Conservation (phyloP, 2,888 invertebrate species). For the Acleris sparsana region DNA sequence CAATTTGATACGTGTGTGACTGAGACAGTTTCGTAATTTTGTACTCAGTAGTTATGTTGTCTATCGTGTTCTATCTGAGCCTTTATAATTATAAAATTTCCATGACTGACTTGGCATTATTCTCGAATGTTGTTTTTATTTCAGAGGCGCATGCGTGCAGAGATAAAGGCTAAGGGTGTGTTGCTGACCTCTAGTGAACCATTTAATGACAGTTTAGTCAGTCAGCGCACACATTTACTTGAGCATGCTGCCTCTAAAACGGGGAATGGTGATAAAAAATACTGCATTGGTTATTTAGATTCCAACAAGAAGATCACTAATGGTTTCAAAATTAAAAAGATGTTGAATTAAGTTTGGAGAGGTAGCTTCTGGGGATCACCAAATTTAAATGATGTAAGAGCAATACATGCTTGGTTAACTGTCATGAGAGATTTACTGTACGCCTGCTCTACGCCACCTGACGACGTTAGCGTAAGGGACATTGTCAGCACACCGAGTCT, state of each 20-base stretch:
- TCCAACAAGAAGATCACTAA: neutral
- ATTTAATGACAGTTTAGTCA: slow-evolving; percentile 57
- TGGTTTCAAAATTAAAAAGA: too few relatives aligned
- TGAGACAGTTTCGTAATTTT: too few relatives aligned
- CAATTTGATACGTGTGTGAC: too few relatives aligned
- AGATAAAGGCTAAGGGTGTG: slow-evolving; percentile 81
- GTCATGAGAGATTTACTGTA: slow-evolving; percentile 80
- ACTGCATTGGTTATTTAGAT: slow-evolving; percentile 7
- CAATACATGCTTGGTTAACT: slow-evolving; percentile 79
- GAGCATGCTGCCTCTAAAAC: slow-evolving; percentile 80
- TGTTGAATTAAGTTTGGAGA: neutral
- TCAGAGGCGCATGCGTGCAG: slow-evolving; percentile 84
- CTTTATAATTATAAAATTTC: slow-evolving; percentile 65
- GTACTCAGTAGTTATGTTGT: slow-evolving; percentile 16
- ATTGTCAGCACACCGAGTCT: slow-evolving; percentile 78
- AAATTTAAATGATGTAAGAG: slow-evolving; percentile 52
- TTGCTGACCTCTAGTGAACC: slow-evolving; percentile 70
- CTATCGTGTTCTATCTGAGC: slow-evolving; percentile 42
- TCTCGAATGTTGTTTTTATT: slow-evolving; percentile 80
- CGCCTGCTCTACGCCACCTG: slow-evolving; percentile 82
- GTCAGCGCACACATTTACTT: slow-evolving; percentile 80
- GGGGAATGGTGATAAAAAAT: slow-evolving; percentile 35
- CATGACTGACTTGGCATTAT: slow-evolving; percentile 83
- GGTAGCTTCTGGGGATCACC: slow-evolving; percentile 22
- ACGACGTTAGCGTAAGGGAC: slow-evolving; percentile 51